A percentile compares a stretch with the other conserved stretches of the same genome.
phyloP scores from a whole-genome alignment of 2,797 vertebrate species.

The Acrocephalus scirpaceus region DNA sequence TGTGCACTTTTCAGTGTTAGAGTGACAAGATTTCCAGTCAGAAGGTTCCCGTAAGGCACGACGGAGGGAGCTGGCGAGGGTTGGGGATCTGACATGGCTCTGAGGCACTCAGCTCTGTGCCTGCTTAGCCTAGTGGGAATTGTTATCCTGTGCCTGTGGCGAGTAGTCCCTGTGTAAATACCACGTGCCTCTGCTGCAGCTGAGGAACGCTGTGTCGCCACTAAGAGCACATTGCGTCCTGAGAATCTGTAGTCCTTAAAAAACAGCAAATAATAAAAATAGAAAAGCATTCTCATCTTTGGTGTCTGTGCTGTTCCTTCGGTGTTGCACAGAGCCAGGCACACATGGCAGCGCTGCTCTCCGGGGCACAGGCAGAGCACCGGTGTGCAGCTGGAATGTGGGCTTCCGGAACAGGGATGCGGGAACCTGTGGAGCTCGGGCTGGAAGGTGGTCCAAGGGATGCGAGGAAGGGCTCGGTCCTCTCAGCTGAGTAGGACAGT shows the following conservation, averaged over 20 bases:
- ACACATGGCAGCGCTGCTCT: neutral
- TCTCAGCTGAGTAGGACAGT: conserved; percentile 44
- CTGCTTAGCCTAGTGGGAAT: conserved; percentile 82
- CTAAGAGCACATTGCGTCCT: conserved; percentile 77
- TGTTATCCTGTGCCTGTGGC: conserved; percentile 78
- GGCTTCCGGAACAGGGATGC: neutral
- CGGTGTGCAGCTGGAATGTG: fast-evolving
- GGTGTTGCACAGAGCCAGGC: neutral
- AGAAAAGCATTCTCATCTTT: conserved; percentile 14
- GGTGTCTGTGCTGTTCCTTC: neutral
- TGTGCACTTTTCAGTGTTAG: conserved; percentile 91
- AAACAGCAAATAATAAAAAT: neutral
- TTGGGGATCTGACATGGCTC: conserved; percentile 84
- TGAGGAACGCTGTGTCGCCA: conserved; percentile 71
- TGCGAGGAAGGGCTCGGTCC: conserved; percentile 34
- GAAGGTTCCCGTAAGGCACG: conserved; percentile 85
- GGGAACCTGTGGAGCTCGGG: neutral
- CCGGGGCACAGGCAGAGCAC: neutral
- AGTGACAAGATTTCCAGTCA: conserved; percentile 89
- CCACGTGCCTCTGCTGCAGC: conserved; percentile 68
- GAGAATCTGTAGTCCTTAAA: conserved; percentile 68
- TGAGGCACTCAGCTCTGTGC: conserved; percentile 82
- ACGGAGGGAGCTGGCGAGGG: conserved; percentile 74
- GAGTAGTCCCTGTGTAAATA: conserved; percentile 76
- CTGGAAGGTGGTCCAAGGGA: conserved; percentile 29